Conservation (phyloP, 1,140 invertebrate species). For the Hormaphis cornu region DNA sequence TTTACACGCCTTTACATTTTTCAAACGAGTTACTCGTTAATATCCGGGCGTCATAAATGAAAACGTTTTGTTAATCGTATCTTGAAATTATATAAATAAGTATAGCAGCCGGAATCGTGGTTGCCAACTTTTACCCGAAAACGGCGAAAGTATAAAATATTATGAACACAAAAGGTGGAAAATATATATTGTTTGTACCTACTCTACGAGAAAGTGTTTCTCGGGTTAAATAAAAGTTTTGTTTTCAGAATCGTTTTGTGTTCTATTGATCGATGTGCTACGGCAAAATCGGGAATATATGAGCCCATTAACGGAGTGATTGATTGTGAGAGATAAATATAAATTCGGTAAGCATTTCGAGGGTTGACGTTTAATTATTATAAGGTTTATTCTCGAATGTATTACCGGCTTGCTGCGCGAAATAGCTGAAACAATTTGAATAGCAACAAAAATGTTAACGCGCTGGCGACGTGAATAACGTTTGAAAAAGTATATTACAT, state of each 20-base stretch:
- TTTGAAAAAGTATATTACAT: too few relatives aligned
- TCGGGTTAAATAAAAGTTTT: too few relatives aligned
- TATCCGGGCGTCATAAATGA: too few relatives aligned
- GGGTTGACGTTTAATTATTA: background rate
- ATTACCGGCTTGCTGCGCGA: background rate
- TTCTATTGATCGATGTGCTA: background rate
- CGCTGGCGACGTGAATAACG: too few relatives aligned
- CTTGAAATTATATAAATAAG: too few relatives aligned
- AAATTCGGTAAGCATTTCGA: background rate
- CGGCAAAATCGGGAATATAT: background rate
- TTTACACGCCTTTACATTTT: too few relatives aligned
- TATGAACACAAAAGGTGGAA: background rate
- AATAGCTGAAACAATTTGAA: background rate
- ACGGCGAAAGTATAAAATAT: too few relatives aligned
- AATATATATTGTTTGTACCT: background rate
- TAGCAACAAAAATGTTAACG: background rate
- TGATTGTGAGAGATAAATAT: background rate
- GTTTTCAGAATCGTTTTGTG: background rate
- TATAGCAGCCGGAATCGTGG: too few relatives aligned
- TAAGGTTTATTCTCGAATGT: background rate
- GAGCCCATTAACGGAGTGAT: background rate
- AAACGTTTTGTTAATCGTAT: too few relatives aligned
- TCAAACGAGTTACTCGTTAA: too few relatives aligned
- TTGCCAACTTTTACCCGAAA: too few relatives aligned
- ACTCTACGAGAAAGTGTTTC: too few relatives aligned